Conservation (phyloP, 2,113 vertebrate species). For the Himantopus leucocephalus region DNA sequence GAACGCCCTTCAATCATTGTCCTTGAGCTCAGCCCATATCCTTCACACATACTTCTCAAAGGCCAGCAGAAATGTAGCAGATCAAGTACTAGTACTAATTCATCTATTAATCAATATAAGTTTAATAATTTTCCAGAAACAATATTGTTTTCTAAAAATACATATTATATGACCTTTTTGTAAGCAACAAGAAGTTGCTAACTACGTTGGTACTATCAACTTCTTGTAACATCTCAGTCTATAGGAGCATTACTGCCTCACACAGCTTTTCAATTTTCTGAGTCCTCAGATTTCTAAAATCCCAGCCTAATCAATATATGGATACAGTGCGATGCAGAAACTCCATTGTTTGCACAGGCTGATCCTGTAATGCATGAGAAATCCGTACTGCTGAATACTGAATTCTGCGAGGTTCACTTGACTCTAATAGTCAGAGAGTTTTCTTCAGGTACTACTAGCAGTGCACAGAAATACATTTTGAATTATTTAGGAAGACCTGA, state of each 20-base stretch:
- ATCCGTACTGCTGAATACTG: not conserved
- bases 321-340: not conserved
- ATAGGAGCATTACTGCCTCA: not conserved
- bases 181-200: not conserved
- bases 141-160: not conserved
- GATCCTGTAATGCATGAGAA: not conserved
- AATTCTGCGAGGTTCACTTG: not conserved
- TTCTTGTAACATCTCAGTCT: not conserved
- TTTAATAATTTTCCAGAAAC: not conserved
- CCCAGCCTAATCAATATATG: not conserved
- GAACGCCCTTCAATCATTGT: not conserved
- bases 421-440: not conserved
- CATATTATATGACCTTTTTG: not conserved
- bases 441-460: not conserved
- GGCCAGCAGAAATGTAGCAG: not conserved
- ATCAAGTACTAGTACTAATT: not conserved
- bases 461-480: not conserved
- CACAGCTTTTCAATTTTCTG: not conserved
- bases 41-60: not conserved
- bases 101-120: not conserved
- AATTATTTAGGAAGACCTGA: not conserved
- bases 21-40: not conserved
- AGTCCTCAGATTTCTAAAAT: not conserved
- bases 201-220: not conserved
- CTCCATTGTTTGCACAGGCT: not conserved